Evolutionary conservation across 2,888 invertebrate genomes (phyloP).

Genomic region (Aricia artaxerxes): DNA sequence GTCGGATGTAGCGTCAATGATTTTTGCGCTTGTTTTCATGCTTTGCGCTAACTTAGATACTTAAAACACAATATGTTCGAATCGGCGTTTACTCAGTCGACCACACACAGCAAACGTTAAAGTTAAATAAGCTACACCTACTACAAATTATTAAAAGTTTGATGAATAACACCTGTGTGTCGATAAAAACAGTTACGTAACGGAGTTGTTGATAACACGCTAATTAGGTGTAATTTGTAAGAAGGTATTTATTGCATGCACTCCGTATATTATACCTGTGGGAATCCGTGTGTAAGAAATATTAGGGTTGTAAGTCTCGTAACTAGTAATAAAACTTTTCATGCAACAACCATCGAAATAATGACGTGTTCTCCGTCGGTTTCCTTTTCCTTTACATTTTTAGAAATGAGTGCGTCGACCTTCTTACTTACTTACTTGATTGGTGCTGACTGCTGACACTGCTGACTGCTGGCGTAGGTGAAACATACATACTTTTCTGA

Average conservation of each 20-base stretch:
- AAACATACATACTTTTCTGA: not conserved
- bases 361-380: not conserved
- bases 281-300: constrained; percentile 1
- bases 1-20: not conserved
- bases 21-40: not conserved
- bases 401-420: not conserved
- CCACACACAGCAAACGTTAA: not conserved
- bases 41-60: not conserved
- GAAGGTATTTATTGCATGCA: constrained; percentile 12
- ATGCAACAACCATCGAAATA: not conserved
- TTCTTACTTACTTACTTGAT: not conserved
- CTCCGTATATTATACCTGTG: constrained; percentile 1
- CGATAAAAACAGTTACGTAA: not conserved
- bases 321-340: not conserved
- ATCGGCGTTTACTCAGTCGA: not conserved
- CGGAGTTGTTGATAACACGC: constrained; percentile 9
- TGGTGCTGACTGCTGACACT: not conserved
- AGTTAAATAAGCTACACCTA: not conserved
- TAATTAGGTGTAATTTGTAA: constrained; percentile 7
- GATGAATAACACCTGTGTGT: not conserved
- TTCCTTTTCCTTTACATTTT: not conserved
- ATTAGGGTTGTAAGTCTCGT: constrained; percentile 8
- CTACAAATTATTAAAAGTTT: not conserved
- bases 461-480: not conserved
- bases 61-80: not conserved